These are phyloP conservation scores for Drosophila nebulosa DNA, from an alignment of 1,140 invertebrate genomes.

Conservation along the genomic window DNA sequence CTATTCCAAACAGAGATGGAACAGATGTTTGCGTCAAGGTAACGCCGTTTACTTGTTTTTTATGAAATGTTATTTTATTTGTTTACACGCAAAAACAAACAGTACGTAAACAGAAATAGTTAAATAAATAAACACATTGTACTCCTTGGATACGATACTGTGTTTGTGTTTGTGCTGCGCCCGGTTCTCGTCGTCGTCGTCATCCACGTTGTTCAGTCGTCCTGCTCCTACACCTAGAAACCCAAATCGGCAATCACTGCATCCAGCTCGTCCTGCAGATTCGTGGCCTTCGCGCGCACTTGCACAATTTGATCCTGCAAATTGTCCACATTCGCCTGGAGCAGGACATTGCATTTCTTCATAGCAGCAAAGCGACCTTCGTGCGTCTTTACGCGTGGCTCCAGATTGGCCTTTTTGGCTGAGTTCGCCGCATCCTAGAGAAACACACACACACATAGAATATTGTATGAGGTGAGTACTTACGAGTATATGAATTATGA, in stretches of 20 bases:
- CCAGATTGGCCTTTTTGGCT: constrained; percentile 85
- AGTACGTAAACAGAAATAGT: constrained; percentile 59
- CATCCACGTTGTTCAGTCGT: too few species aligned
- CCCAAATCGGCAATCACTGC: constrained; percentile 82
- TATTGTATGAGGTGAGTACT: constrained; percentile 60
- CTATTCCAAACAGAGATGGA: too few species aligned
- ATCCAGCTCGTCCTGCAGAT: constrained; percentile 90
- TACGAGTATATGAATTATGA: neutral
- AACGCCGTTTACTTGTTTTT: neutral
- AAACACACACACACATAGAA: neutral
- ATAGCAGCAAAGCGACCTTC: constrained; percentile 89
- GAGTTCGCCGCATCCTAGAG: constrained; percentile 84
- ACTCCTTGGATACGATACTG: constrained; percentile 17
- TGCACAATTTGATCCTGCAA: constrained; percentile 91
- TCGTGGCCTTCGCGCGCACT: constrained; percentile 88
- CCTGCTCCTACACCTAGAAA: constrained; percentile 41
- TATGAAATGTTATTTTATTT: constrained; percentile 55
- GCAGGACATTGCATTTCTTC: constrained; percentile 92
- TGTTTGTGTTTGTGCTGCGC: neutral
- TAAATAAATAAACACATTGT: constrained; percentile 48
- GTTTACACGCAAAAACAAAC: constrained; percentile 63
- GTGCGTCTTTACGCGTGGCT: constrained; percentile 85
- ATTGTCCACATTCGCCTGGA: constrained; percentile 92
- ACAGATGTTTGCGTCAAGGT: neutral
- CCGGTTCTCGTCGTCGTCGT: neutral